Conservation (phyloP, 1,140 invertebrate species). For the Lepidurus arcticus region DNA sequence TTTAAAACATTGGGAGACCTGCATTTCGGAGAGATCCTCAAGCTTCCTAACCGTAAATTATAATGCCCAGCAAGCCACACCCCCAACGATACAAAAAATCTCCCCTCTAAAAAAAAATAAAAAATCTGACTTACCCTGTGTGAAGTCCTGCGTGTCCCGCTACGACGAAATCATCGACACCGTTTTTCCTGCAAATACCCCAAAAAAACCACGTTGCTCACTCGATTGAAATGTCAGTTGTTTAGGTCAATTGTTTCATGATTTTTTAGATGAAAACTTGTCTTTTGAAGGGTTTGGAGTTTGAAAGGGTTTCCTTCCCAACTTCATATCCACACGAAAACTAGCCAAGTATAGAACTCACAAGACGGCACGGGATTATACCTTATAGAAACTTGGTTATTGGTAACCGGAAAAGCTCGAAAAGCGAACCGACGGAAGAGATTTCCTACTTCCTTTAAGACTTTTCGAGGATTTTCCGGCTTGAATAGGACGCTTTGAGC, state of each 20-base stretch:
- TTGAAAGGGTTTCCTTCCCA: constrained; percentile 25
- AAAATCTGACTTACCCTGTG: constrained; percentile 29
- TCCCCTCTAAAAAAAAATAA: neutral
- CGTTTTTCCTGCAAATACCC: constrained; percentile 28
- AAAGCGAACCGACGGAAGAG: neutral
- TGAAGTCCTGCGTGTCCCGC: constrained; percentile 31
- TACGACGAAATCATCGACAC: constrained; percentile 31
- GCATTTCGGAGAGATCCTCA: too few species aligned
- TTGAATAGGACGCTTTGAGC: neutral
- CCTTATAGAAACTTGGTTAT: neutral
- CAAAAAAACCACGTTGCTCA: neutral
- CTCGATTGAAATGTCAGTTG: neutral
- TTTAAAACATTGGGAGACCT: too few species aligned
- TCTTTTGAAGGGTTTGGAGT: neutral
- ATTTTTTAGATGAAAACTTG: too few species aligned
- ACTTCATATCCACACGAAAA: constrained; percentile 29
- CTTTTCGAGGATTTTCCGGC: neutral
- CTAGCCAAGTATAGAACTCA: constrained; percentile 28
- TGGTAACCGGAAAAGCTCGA: neutral
- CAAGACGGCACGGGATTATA: neutral
- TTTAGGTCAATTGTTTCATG: neutral
- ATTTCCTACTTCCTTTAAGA: constrained; percentile 5
- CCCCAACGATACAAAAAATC: neutral
- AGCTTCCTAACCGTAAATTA: neutral
- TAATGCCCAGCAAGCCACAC: neutral